These are phyloP conservation scores for Ornithoptera priamus DNA, from an alignment of 2,888 invertebrate genomes.

Conservation along the genomic window DNA sequence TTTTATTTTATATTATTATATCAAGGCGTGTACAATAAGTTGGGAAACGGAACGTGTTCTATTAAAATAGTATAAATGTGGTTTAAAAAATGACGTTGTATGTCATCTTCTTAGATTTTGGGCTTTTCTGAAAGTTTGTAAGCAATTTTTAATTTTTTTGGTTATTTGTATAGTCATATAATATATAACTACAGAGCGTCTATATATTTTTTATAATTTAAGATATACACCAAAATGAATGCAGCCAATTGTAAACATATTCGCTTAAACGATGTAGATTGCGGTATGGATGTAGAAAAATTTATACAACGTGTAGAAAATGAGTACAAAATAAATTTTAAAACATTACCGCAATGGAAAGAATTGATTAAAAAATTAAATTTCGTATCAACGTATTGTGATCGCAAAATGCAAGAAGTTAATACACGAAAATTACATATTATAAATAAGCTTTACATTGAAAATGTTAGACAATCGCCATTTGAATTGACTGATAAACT, in stretches of 20 bases:
- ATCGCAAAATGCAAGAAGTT: conserved; percentile 50
- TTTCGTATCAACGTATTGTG: conserved; percentile 44
- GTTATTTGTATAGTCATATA: neutral
- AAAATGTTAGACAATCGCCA: conserved; percentile 55
- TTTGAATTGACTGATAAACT: conserved; percentile 56
- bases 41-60: neutral
- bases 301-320: conserved; percentile 55
- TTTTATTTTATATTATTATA: neutral
- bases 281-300: conserved; percentile 47
- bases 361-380: conserved; percentile 52
- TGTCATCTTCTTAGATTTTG: neutral
- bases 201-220: conserved; percentile 1
- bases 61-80: neutral
- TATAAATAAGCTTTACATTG: conserved; percentile 54
- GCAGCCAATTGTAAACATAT: conserved; percentile 49
- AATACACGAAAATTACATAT: conserved; percentile 52
- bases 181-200: neutral
- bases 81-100: conserved; percentile 2
- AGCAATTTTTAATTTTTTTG: neutral
- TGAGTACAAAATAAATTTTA: conserved; percentile 54
- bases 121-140: neutral
- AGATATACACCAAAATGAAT: conserved; percentile 35
- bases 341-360: conserved; percentile 57
- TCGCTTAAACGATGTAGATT: conserved; percentile 49
- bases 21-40: neutral